Evolutionary conservation across 37 sponge, comb jelly and placozoan genomes (phyloP).

Genomic region (Spongia lamella): DNA sequence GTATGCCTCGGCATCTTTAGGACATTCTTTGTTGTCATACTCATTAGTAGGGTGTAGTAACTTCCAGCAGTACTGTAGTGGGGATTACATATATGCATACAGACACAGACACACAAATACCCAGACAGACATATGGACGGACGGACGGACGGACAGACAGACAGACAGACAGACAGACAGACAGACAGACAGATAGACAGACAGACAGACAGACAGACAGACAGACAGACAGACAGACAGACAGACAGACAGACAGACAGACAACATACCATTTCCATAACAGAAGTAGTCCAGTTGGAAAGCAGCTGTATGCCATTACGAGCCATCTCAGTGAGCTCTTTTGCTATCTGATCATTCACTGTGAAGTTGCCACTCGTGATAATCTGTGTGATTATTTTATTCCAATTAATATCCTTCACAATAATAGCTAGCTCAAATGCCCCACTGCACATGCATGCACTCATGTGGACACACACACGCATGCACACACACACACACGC

Average conservation of each 20-base stretch:
- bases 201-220: not conserved
- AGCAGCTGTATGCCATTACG: constrained; percentile 81
- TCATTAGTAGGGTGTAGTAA: constrained; percentile 92
- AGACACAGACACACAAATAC: no score
- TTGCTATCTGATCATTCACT: constrained; percentile 67
- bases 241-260: no score
- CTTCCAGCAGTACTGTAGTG: constrained; percentile 90
- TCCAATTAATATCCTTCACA: no score
- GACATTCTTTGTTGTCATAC: constrained; percentile 89
- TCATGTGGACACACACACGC: no score
- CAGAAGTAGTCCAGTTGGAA: constrained; percentile 84
- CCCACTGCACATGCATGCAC: no score
- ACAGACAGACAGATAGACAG: no score
- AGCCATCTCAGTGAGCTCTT: constrained; percentile 85
- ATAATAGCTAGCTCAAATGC: no score
- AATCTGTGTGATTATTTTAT: constrained; percentile 53
- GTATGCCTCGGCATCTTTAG: constrained; percentile 90
- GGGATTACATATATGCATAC: not conserved
- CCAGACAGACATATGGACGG: no score
- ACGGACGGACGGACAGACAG: no score
- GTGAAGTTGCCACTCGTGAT: constrained; percentile 68
- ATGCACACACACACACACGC: no score
- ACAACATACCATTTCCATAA: constrained; percentile 86
- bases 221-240: not conserved
- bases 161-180: not conserved